phyloP scores from a whole-genome alignment of 2,113 vertebrate genomes.

The Hystrix brachyura region DNA sequence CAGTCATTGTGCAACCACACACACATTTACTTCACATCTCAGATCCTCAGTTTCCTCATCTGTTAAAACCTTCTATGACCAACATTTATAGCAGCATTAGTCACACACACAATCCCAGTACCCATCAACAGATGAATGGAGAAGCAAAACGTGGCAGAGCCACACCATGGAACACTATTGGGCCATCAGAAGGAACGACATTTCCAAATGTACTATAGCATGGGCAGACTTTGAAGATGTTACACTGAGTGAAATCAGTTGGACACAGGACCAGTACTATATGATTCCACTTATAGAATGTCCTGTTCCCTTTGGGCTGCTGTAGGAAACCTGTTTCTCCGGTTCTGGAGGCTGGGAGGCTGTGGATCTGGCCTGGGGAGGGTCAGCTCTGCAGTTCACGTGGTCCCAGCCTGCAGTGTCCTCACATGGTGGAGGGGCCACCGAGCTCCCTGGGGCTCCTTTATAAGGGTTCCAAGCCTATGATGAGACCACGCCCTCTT shows the following conservation, averaged over 20 bases:
- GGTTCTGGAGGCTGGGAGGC: background rate
- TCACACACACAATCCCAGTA: background rate
- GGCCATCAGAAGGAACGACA: background rate
- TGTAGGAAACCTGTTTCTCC: background rate
- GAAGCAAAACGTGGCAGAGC: background rate
- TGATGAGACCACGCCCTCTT: no score
- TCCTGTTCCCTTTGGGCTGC: background rate
- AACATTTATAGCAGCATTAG: background rate
- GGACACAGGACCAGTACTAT: background rate
- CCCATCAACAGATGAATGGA: background rate
- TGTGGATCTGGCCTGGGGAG: no score
- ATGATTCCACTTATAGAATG: background rate
- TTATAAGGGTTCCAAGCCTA: background rate
- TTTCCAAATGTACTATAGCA: background rate
- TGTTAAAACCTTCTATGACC: background rate
- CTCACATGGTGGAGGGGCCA: background rate
- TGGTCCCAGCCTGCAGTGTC: background rate
- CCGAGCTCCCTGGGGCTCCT: background rate
- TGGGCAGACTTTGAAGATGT: background rate
- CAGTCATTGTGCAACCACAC: background rate
- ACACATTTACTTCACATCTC: background rate
- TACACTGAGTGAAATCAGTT: background rate
- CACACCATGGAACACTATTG: background rate
- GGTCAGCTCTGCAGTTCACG: background rate
- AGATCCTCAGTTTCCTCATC: background rate